phyloP scores from a whole-genome alignment of 23 tunicate genomes.

The Styela clava region DNA sequence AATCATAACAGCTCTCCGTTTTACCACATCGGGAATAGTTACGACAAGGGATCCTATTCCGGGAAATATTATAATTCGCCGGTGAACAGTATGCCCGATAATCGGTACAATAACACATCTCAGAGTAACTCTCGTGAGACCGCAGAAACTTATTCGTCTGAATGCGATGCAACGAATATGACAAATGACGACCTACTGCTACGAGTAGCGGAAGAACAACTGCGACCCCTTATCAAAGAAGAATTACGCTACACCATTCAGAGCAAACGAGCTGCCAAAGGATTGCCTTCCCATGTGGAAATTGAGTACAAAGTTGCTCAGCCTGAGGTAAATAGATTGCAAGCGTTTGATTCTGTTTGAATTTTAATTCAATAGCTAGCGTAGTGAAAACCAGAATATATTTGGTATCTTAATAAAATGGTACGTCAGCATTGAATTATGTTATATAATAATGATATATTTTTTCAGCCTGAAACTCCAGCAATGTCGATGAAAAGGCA shows the following conservation, averaged over 20 bases:
- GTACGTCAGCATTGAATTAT: no score
- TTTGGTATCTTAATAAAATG: not conserved
- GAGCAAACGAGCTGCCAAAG: slow-evolving; percentile 71
- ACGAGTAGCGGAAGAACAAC: slow-evolving; percentile 68
- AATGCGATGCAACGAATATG: slow-evolving; percentile 6
- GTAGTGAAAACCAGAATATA: not conserved
- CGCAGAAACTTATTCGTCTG: slow-evolving; percentile 6
- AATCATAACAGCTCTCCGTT: slow-evolving; percentile 1
- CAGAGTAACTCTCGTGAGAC: not conserved
- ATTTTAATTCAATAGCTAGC: not conserved
- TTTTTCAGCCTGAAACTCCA: slow-evolving; percentile 40
- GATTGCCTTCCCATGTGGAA: slow-evolving; percentile 67
- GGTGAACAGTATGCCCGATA: not conserved
- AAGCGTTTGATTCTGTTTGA: no score
- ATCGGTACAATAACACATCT: not conserved
- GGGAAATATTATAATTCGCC: slow-evolving; percentile 4
- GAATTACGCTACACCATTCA: slow-evolving; percentile 77
- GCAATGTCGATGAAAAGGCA: slow-evolving; percentile 48
- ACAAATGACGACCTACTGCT: slow-evolving; percentile 53
- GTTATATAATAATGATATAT: slow-evolving; percentile 10
- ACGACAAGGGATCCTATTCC: not conserved
- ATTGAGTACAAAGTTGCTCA: slow-evolving; percentile 54
- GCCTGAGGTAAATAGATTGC: slow-evolving; percentile 47
- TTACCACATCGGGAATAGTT: not conserved
- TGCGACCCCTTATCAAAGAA: slow-evolving; percentile 84